Percentiles rank a stretch among this genome's conserved stretches.
Conservation (phyloP, 2,797 vertebrate species). For the Hozukius guyotensis region DNA sequence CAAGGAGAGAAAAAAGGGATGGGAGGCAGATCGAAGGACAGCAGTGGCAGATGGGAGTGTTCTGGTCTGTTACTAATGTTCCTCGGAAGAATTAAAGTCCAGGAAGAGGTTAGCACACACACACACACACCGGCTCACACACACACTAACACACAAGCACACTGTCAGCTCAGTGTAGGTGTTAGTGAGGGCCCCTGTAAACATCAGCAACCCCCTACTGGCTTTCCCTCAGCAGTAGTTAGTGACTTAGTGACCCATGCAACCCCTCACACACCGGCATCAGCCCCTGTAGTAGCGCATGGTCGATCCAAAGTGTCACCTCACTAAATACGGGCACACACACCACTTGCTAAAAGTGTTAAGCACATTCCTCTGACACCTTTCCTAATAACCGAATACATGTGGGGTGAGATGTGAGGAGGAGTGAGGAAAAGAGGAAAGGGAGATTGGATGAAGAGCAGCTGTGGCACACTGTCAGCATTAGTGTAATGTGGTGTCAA, state of each 20-base stretch:
- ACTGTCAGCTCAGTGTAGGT: constrained; percentile 38
- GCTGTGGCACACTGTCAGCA: constrained; percentile 39
- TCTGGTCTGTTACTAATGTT: constrained; percentile 77
- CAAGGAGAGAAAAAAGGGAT: constrained; percentile 42
- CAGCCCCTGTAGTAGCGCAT: constrained; percentile 48
- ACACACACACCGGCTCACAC: background rate
- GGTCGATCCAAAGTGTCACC: constrained; percentile 71
- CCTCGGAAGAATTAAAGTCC: constrained; percentile 72
- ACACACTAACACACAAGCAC: background rate
- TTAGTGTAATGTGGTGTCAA: constrained; percentile 45
- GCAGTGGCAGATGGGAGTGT: constrained; percentile 71
- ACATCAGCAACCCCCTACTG: constrained; percentile 57
- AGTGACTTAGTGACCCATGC: constrained; percentile 71
- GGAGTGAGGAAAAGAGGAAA: background rate
- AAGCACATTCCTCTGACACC: constrained; percentile 58
- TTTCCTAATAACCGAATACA: constrained; percentile 57
- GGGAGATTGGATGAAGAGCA: constrained; percentile 23
- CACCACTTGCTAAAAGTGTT: constrained; percentile 39
- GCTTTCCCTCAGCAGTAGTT: constrained; percentile 59
- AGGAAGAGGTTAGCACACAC: constrained; percentile 43
- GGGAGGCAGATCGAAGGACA: constrained; percentile 57
- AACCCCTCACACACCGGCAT: constrained; percentile 39
- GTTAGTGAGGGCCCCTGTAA: constrained; percentile 56
- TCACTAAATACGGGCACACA: constrained; percentile 50
- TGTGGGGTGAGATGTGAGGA: constrained; percentile 42